A percentile compares a stretch with the other conserved stretches of the same genome.
These are phyloP conservation scores for Marmota flaviventris DNA, from an alignment of 2,113 vertebrate genomes.

Conservation along the genomic window DNA sequence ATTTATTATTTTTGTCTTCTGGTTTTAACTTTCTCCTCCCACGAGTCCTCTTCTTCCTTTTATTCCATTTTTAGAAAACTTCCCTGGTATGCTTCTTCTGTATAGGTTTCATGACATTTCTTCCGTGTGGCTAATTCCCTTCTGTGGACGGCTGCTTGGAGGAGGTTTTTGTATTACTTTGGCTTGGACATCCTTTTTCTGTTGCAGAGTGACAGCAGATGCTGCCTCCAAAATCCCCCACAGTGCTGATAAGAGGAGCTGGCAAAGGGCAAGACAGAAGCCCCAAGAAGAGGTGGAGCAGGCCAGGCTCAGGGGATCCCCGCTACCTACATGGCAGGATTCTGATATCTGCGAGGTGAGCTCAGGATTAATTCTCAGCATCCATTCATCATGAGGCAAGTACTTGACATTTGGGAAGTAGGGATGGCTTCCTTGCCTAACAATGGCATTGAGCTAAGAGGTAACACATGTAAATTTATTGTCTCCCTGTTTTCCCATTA, in stretches of 20 bases:
- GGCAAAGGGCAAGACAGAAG: slow-evolving; percentile 56
- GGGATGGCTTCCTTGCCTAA: slow-evolving; percentile 66
- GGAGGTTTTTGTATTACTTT: slow-evolving; percentile 56
- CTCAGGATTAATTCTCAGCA: slow-evolving; percentile 71
- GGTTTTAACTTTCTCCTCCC: slow-evolving; percentile 27
- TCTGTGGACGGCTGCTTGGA: slow-evolving; percentile 41
- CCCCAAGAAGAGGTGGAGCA: neutral
- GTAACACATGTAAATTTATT: slow-evolving; percentile 64
- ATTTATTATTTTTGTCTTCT: slow-evolving; percentile 9
- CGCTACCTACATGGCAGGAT: neutral
- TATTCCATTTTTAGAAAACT: slow-evolving; percentile 49
- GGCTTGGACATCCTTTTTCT: slow-evolving; percentile 56
- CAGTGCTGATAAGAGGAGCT: slow-evolving; percentile 35
- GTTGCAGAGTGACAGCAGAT: slow-evolving; percentile 53
- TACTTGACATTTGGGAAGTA: neutral
- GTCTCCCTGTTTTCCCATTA: neutral
- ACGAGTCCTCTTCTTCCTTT: slow-evolving; percentile 27
- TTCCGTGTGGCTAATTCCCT: slow-evolving; percentile 31
- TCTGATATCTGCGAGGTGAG: slow-evolving; percentile 8
- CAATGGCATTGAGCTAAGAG: slow-evolving; percentile 58
- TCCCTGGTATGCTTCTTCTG: neutral
- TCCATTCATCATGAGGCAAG: slow-evolving; percentile 52
- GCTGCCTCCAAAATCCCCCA: slow-evolving; percentile 36
- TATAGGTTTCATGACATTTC: slow-evolving; percentile 38
- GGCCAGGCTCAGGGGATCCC: slow-evolving; percentile 54